Evolutionary conservation across 1,140 invertebrate genomes (phyloP), one percentile per base, ranked within the genome.

Genomic region (Oncopeltus fasciatus): DNA sequence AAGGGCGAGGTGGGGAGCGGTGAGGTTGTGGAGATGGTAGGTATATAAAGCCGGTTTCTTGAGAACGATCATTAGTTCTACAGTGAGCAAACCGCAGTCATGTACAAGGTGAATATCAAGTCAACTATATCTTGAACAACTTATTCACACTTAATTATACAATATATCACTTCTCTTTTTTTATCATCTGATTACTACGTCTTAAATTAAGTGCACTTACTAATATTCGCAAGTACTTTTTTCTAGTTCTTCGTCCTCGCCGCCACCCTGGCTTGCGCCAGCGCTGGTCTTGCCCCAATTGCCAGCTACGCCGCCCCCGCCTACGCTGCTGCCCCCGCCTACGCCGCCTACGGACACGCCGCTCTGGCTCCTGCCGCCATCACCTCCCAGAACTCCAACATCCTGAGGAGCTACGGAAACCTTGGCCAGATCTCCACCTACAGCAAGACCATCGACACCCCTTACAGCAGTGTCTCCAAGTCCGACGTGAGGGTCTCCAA

Each of bases 381-480:
- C 59, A 67, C 70, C 64, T 69, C 70, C 61, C 65, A 67, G 38
- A 65, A 65, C 1, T 65, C 69, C 58, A 73, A 72, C 68, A 68
- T 71, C 66, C 64, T 71, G 57, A 68, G 71, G 31, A 68, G 65
- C 57, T 69, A 67, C 57, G 72, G 72, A 14, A 71, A 72, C 68
- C 51, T 72, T 43, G 71, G 70, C 24, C 70, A 71, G 58, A 66
- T 73, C 18, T 69, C 70, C 65, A 70, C 71, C 64, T 70, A 71
- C 70, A 65, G 66, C 66, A 73, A 73, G 67, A 69, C 69, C 62
- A 66, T 71, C 66, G 70, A 71, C 62, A 72, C 72, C 49, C 70
- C 74, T 2, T 71, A 69, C 69, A 69, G 71, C 65, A 69, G 66
- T 63, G 70, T 73, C 51, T 67, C 69, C 53, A 74, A 74, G 64